phyloP scores from a whole-genome alignment of 53 echinoderm and acorn worm species.

The Stichopus horrens region DNA sequence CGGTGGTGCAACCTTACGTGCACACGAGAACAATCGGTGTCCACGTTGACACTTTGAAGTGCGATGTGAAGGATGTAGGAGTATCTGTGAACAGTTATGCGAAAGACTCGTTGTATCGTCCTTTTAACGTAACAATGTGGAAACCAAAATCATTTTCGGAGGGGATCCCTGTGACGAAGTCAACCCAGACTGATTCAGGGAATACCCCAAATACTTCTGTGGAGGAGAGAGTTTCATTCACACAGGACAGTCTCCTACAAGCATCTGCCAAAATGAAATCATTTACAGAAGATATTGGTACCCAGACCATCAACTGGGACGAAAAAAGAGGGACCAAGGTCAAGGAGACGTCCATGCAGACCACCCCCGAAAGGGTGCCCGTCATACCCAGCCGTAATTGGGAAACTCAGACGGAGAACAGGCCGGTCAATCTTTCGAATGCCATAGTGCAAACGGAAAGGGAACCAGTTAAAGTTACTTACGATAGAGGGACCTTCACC shows the following conservation, averaged over 20 bases:
- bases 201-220: not conserved
- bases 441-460: not conserved
- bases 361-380: constrained; percentile 1
- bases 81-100: not conserved
- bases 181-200: constrained; percentile 32
- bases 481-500: constrained; percentile 19
- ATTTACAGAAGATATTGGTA: not conserved
- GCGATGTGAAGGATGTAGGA: constrained; percentile 26
- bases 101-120: not conserved
- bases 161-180: not conserved
- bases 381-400: not conserved
- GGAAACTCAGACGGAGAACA: constrained; percentile 39
- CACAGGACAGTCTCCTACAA: not conserved
- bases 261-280: not conserved
- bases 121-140: constrained; percentile 43
- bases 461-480: constrained; percentile 22
- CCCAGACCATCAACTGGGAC: not conserved
- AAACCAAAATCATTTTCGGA: constrained; percentile 14
- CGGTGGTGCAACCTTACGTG: constrained; percentile 23
- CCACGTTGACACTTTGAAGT: constrained; percentile 9
- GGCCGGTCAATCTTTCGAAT: not conserved
- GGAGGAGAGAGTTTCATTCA: not conserved
- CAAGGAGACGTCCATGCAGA: constrained; percentile 10
- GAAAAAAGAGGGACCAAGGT: not conserved
- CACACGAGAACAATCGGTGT: constrained; percentile 40